A percentile compares a stretch with the other conserved stretches of the same genome.
phyloP scores from a whole-genome alignment of 2,888 invertebrate genomes.

The Limenitis camilla region DNA sequence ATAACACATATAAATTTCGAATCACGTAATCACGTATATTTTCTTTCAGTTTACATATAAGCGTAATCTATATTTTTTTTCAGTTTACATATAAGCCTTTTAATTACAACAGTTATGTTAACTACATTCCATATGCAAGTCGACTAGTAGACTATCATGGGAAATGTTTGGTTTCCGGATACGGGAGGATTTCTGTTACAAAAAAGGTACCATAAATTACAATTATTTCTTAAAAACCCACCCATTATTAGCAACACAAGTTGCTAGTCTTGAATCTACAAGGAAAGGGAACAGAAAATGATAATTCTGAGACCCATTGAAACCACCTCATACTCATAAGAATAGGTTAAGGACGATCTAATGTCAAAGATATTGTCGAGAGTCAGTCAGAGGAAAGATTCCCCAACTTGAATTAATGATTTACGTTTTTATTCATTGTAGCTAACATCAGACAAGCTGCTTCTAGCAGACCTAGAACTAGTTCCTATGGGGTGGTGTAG shows the following conservation, averaged over 20 bases:
- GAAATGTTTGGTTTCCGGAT: conserved; percentile 47
- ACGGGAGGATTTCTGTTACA: conserved; percentile 31
- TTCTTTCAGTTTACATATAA: too few species aligned
- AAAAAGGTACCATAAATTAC: conserved; percentile 12
- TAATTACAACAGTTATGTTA: conserved; percentile 31
- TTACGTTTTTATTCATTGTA: conserved; percentile 12
- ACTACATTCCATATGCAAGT: conserved; percentile 35
- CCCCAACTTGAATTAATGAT: background rate
- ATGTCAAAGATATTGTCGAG: too few species aligned
- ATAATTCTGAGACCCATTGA: too few species aligned
- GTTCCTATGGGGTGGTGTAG: conserved; percentile 30
- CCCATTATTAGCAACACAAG: too few species aligned
- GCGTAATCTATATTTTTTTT: too few species aligned
- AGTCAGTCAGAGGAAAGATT: background rate
- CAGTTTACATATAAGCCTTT: conserved; percentile 32
- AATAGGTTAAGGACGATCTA: too few species aligned
- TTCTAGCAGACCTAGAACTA: conserved; percentile 32
- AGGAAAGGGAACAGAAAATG: too few species aligned
- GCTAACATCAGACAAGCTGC: conserved; percentile 28
- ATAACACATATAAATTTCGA: too few species aligned
- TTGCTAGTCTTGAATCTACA: too few species aligned
- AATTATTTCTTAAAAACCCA: background rate
- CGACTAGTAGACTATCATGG: conserved; percentile 34
- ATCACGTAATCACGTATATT: too few species aligned
- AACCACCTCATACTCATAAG: too few species aligned